Evolutionary conservation across 2,797 vertebrate species (phyloP).

Genomic region (Gymnocypris eckloni): DNA sequence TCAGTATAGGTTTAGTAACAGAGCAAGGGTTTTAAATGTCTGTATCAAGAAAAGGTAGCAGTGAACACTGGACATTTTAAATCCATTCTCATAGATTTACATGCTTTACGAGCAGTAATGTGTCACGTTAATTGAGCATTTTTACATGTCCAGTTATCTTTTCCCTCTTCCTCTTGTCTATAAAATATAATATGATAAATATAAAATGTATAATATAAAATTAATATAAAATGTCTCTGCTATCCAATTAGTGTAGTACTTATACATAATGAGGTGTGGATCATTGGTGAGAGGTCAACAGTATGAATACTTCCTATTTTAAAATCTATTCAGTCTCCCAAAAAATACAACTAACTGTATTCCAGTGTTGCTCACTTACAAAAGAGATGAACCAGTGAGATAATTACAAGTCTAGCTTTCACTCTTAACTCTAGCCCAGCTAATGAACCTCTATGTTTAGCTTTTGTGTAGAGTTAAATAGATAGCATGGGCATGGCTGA

Average conservation of each 20-base stretch:
- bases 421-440: not conserved
- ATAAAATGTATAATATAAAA: too few relatives aligned
- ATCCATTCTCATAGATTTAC: too few relatives aligned
- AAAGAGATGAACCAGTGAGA: not conserved
- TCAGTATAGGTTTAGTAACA: too few relatives aligned
- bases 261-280: conserved; percentile 6
- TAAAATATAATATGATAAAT: not conserved
- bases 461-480: not conserved
- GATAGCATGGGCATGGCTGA: not conserved
- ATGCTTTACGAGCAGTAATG: too few relatives aligned
- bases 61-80: too few relatives aligned
- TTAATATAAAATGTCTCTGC: not conserved
- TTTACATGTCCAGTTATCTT: too few relatives aligned
- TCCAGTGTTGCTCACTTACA: not conserved
- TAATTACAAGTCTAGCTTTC: not conserved
- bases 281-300: not conserved
- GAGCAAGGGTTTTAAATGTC: too few relatives aligned
- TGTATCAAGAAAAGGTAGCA: too few relatives aligned
- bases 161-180: not conserved
- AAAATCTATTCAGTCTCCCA: not conserved
- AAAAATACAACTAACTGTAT: not conserved
- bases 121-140: too few relatives aligned
- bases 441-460: conserved; percentile 20
- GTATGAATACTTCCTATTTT: not conserved
- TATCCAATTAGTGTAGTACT: not conserved